Conservation (phyloP, 2,888 invertebrate species). For the Platycheirus albimanus region DNA sequence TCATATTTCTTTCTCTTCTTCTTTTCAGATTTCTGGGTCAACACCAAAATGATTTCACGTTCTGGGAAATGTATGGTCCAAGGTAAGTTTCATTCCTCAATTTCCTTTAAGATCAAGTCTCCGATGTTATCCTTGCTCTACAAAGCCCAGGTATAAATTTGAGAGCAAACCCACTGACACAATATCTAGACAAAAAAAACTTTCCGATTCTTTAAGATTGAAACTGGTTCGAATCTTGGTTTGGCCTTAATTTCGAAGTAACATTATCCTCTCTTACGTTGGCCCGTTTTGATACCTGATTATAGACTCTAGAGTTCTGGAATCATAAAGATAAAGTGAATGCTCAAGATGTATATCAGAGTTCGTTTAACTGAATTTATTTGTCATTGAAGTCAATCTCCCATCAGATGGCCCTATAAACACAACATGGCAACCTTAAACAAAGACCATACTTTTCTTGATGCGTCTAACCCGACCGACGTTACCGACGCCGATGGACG, state of each 20-base stretch:
- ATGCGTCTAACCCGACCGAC: no score
- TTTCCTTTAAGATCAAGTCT: neutral
- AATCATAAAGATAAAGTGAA: neutral
- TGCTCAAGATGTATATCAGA: no score
- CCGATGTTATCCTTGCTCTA: slow-evolving; percentile 10
- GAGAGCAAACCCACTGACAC: no score
- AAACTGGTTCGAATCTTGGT: no score
- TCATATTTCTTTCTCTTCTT: slow-evolving; percentile 18
- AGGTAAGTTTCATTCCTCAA: slow-evolving; percentile 43
- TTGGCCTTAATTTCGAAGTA: no score
- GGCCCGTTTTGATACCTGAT: no score
- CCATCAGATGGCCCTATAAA: neutral
- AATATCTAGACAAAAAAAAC: no score
- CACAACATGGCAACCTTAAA: slow-evolving; percentile 11
- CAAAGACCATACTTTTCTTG: neutral
- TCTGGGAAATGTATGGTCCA: slow-evolving; percentile 50
- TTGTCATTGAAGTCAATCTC: slow-evolving; percentile 1
- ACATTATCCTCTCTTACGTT: no score
- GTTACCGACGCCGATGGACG: no score
- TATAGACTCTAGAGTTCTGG: no score
- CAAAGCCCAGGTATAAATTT: no score
- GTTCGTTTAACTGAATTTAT: neutral
- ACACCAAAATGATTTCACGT: slow-evolving; percentile 54
- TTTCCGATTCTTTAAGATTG: no score
- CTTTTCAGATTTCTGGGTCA: slow-evolving; percentile 51